phyloP scores from a whole-genome alignment of 2,888 invertebrate species.

The Eristalinus sepulchralis region DNA sequence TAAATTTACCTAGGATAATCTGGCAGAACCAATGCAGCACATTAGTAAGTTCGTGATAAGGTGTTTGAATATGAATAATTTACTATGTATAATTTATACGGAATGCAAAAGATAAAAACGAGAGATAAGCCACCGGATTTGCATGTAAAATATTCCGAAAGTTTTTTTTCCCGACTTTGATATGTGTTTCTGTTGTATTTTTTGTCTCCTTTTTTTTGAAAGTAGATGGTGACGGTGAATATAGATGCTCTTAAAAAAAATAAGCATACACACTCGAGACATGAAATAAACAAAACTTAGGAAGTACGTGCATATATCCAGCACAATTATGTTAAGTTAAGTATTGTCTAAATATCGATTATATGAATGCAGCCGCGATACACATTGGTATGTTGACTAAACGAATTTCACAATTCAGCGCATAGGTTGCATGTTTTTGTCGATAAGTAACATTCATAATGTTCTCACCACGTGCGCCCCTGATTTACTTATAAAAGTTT shows the following conservation, averaged over 20 bases:
- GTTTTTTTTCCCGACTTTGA: not conserved
- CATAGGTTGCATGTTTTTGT: not conserved
- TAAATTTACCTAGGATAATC: not conserved
- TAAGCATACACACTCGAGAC: not conserved
- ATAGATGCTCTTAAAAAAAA: not conserved
- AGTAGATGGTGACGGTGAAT: not conserved
- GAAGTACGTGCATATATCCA: not conserved
- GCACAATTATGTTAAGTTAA: not conserved
- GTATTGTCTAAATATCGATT: not conserved
- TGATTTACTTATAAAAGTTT: not conserved
- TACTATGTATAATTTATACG: not conserved
- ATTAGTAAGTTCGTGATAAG: not conserved
- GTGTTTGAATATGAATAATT: not conserved
- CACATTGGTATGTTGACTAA: not conserved
- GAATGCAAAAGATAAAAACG: constrained; percentile 4
- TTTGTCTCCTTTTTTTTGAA: not conserved
- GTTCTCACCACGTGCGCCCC: not conserved
- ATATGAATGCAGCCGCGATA: not conserved
- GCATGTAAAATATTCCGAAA: constrained; percentile 7
- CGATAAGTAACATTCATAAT: not conserved
- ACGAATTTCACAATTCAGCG: not conserved
- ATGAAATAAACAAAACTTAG: not conserved
- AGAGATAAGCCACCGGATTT: not conserved
- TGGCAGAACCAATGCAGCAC: not conserved
- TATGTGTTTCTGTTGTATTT: too few species aligned